Conservation (phyloP, 2,888 invertebrate species). For the Miltochrista miniata region DNA sequence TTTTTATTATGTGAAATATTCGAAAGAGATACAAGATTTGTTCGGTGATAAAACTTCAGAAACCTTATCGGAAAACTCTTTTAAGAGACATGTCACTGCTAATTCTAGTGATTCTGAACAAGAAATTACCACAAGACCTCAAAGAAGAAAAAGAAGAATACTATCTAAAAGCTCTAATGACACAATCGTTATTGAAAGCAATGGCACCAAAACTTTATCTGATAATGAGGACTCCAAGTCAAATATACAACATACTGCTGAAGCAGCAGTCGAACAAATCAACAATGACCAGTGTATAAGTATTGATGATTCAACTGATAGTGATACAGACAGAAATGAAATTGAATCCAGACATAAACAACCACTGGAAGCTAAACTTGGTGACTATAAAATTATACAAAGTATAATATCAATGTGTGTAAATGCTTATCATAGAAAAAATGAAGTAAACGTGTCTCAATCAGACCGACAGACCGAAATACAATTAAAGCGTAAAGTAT, state of each 20-base stretch:
- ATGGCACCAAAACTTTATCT: conserved; percentile 22
- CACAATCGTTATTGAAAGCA: conserved; percentile 44
- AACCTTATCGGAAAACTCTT: background rate
- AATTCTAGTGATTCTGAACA: conserved; percentile 38
- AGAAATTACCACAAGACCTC: conserved; percentile 24
- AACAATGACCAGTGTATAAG: conserved; percentile 51
- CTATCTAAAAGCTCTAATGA: conserved; percentile 52
- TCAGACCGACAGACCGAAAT: conserved; percentile 35
- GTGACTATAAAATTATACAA: conserved; percentile 48
- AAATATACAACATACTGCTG: conserved; percentile 5
- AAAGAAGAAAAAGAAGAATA: conserved; percentile 34
- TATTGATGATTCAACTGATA: conserved; percentile 62
- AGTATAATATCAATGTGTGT: conserved; percentile 56
- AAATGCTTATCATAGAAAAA: conserved; percentile 49
- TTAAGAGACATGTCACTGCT: background rate
- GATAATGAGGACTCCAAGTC: conserved; percentile 17
- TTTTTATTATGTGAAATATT: conserved; percentile 51
- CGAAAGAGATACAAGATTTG: conserved; percentile 22
- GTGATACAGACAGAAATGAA: conserved; percentile 37
- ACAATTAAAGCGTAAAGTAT: conserved; percentile 63
- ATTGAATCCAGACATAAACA: conserved; percentile 15
- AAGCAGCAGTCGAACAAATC: conserved; percentile 4
- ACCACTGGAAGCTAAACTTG: conserved; percentile 21
- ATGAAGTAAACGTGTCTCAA: conserved; percentile 19
- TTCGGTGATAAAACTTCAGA: background rate